Conservation (phyloP, 2,888 invertebrate species). For the Ennomos fuscantarius region DNA sequence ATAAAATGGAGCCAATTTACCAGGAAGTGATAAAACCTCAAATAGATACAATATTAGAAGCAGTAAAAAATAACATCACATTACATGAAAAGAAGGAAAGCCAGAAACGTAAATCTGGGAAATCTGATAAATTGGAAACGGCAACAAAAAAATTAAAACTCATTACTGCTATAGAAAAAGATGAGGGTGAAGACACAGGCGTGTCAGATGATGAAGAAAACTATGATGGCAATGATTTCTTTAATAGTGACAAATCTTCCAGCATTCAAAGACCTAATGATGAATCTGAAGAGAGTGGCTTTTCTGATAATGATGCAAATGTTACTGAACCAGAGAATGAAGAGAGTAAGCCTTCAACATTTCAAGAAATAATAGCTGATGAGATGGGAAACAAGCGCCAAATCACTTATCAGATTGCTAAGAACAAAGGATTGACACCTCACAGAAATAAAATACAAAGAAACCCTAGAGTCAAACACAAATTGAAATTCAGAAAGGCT, state of each 20-base stretch:
- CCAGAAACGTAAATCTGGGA: slow-evolving; percentile 67
- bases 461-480: slow-evolving; percentile 98
- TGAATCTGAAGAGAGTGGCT: slow-evolving; percentile 76
- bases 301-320: slow-evolving; percentile 71
- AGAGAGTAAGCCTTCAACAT: slow-evolving; percentile 64
- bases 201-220: slow-evolving; percentile 76
- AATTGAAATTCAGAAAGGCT: slow-evolving; percentile 96
- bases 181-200: slow-evolving; percentile 76
- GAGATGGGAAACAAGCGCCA: slow-evolving; percentile 88
- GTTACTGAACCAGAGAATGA: slow-evolving; percentile 59
- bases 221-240: slow-evolving; percentile 71
- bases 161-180: slow-evolving; percentile 66
- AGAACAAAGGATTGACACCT: slow-evolving; percentile 97
- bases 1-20: slow-evolving; percentile 89
- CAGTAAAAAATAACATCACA: slow-evolving; percentile 75
- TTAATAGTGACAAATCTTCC: slow-evolving; percentile 46
- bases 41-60: slow-evolving; percentile 86
- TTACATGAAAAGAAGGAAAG: slow-evolving; percentile 54
- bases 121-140: slow-evolving; percentile 48
- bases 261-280: slow-evolving; percentile 54
- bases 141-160: slow-evolving; percentile 73
- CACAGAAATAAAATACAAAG: slow-evolving; percentile 95
- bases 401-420: slow-evolving; percentile 97
- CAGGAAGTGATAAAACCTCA: slow-evolving; percentile 88
- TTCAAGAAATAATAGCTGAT: slow-evolving; percentile 55